Base-by-base conservation (phyloP, 2,113 vertebrate genomes). In the Delphinus delphis region DNA sequence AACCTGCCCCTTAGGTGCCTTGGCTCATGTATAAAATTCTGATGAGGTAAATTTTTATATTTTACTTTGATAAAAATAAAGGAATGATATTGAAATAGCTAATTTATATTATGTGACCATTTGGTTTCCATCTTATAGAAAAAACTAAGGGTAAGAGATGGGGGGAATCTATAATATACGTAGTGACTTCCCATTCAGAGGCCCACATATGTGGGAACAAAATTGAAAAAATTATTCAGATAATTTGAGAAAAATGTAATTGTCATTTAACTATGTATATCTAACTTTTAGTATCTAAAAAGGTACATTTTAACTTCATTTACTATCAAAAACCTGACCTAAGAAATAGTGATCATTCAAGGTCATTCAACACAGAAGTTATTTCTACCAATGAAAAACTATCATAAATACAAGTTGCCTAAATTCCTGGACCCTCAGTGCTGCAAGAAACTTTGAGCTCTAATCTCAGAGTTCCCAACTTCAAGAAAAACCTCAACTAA, bases 61-160 rank as follows among this genome's bases (percentile, higher is more conserved):
- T 93, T 95, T 55, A 87, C 81, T 91, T 90, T 91, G 10, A 67
- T 84, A 58, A 90, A 83, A 76, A 63, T 73, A 90, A 94, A 73
- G 23, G 26, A 74, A 65, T 70, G 26, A 20, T 74, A 87, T 41
- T 68, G 8, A 90, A 74, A 71, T 70, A 50, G 47, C 8, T 83
- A 20, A 81, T 91, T 89, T 88, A 41, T 47, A 70, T 73, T 90
- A 79, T 80, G 8, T 90, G 23, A 86, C 38, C 20, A 41, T 93
- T 89, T 68, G 15, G 13, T 83, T 94, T 4, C 25, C 50, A 68
- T 68, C 36, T 90, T 62, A 80, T 58, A 95, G 50, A 85, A 96
- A 50, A 62, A 95, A 73, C 1, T 18, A 74, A 82, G 47, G 14
- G 2, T 50, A 62, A 88, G 8, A 62, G 63, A 90, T 38, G 58